Conservation (phyloP, 2,888 invertebrate species). For the Clivina fossor region DNA sequence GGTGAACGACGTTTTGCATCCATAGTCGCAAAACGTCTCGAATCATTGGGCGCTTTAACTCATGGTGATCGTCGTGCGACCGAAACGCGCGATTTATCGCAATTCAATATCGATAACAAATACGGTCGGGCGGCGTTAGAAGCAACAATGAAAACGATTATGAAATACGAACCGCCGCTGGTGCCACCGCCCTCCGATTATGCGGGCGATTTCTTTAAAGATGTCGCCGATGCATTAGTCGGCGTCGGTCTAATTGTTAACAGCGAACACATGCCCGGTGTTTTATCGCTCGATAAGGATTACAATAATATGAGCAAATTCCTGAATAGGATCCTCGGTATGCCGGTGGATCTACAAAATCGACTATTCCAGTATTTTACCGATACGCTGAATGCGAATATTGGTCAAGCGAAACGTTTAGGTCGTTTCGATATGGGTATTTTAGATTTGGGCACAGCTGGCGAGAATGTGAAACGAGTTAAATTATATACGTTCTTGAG, state of each 20-base stretch:
- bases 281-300: constrained; percentile 84
- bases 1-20: constrained; percentile 97
- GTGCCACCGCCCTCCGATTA: constrained; percentile 87
- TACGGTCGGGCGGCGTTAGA: constrained; percentile 95
- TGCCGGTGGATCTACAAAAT: constrained; percentile 97
- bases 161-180: constrained; percentile 82
- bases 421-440: constrained; percentile 94
- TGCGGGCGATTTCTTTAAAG: constrained; percentile 92
- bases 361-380: constrained; percentile 93
- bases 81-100: constrained; percentile 93
- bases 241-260: constrained; percentile 94
- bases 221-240: constrained; percentile 90
- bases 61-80: constrained; percentile 98
- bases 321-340: constrained; percentile 94
- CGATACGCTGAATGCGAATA: constrained; percentile 88
- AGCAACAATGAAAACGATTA: constrained; percentile 92
- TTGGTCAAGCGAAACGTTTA: constrained; percentile 88
- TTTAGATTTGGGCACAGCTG: constrained; percentile 86
- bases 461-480: constrained; percentile 86
- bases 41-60: constrained; percentile 89
- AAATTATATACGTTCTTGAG: constrained; percentile 82
- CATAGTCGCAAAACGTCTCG: constrained; percentile 93
- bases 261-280: constrained; percentile 78
- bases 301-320: constrained; percentile 98
- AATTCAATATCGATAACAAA: constrained; percentile 99